Evolutionary conservation across 1,140 invertebrate species (phyloP), one percentile per base, ranked within the genome.

Genomic region (Bombyx mandarina): DNA sequence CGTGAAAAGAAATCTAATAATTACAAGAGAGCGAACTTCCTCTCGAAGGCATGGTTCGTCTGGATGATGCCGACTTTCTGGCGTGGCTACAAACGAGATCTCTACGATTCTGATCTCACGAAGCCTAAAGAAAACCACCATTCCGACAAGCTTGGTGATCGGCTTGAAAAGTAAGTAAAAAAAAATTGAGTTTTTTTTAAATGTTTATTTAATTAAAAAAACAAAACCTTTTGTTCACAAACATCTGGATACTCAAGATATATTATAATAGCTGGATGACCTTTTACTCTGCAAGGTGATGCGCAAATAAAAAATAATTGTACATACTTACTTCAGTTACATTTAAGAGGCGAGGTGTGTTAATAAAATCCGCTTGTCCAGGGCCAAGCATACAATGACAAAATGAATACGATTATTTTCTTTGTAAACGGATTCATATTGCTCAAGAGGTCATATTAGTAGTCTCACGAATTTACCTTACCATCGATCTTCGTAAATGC

Each of bases 21-120:
- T 62, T 86, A 86, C 54, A 71, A 71, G 56, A 64, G 82, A 54
- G 85, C 84, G 2, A 85, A 86, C 61, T 60, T 80, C 52, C 48
- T 88, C 3, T 82, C 84, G 12, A 80, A 81, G 64, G 62, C 79
- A 77, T 84, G 82, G 87, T 88, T 77, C 71, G 90, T 92, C 61
- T 93, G 92, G 91, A 89, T 91, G 61, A 79, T 93, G 67, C 90
- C 90, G 48, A 90, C 90, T 7, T 93, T 93, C 74, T 91, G 90
- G 89, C 77, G 90, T 9, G 93, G 93, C n/a, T 91, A 88, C 73
- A 90, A 89, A 62, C 88, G 91, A 64, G 92, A 94, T 67, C 82
- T 94, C n/a, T 91, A 92, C 73, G 79, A 91, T 52, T 80, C 89
- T 45, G 93, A 95, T 81, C 86, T 95, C 12, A 93, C 91, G 68